These are phyloP conservation scores for Caenorhabditis auriculariae DNA, from an alignment of 2,888 invertebrate genomes.

Conservation along the genomic window DNA sequence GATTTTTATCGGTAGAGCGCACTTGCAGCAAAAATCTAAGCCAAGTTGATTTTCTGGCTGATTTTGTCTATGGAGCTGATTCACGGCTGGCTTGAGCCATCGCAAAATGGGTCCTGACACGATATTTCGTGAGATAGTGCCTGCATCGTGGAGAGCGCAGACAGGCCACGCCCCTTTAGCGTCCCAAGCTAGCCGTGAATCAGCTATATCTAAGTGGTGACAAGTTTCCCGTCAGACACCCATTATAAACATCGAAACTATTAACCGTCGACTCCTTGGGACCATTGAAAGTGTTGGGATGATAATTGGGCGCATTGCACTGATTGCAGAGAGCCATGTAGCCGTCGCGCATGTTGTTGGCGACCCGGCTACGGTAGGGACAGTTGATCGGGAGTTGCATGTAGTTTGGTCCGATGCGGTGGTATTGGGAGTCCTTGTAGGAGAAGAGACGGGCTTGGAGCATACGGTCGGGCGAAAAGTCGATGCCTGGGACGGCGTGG, in stretches of 20 bases:
- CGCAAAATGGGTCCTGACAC: no score
- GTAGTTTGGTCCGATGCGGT: conserved; percentile 87
- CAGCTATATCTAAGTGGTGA: no score
- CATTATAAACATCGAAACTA: conserved; percentile 66
- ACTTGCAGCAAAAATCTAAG: no score
- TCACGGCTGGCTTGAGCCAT: no score
- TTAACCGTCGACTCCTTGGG: conserved; percentile 70
- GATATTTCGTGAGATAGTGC: no score
- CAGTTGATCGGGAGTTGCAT: conserved; percentile 90
- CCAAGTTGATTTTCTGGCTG: no score
- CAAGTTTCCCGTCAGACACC: no score
- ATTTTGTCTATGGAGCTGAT: no score
- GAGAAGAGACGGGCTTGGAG: conserved; percentile 67
- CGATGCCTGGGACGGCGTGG: conserved; percentile 64
- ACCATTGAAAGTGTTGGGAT: conserved; percentile 91
- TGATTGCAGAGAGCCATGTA: conserved; percentile 77
- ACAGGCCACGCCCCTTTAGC: no score
- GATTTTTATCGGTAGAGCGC: no score
- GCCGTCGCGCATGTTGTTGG: conserved; percentile 88
- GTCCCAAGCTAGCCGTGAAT: no score
- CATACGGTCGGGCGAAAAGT: conserved; percentile 64
- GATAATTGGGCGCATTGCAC: conserved; percentile 85
- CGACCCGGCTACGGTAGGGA: conserved; percentile 69
- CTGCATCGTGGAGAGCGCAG: no score
- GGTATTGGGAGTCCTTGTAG: conserved; percentile 85